Base-by-base conservation (phyloP, 1,140 invertebrate species). In the Pogonus chalceus region DNA sequence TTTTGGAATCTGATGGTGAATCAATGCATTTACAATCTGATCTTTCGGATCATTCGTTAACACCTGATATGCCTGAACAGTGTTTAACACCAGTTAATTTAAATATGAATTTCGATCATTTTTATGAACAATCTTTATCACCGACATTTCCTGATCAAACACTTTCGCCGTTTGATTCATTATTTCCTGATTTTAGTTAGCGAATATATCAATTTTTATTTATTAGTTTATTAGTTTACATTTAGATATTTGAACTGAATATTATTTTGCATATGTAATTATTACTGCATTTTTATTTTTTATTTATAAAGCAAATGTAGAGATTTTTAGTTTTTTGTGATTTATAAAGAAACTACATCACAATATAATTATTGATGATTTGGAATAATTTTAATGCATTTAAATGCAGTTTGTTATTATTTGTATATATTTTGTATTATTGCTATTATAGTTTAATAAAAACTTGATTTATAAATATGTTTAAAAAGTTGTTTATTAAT, bases 1-100 rank as follows among this genome's bases (percentile, higher is more conserved):
- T 69, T 4, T 51, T 67, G 54, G 65, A 67, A 53, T 67, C 65
- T 18, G 67, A 69, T 54, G 65, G 67, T 54, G 67, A 69, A 59
- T 66, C 64, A 21, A 46, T 67, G 52, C 65, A 63, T 21, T 39
- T 69, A 23, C 37, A 43, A 12, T 43, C 37, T 9, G 37, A 43
- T 43, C 18, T 43, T 4, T 71, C 69, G 2, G 70, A 72, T 55
- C 65, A 69, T 55, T 67, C 58, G 53, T 14, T 65, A 63, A 9
- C 51, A 65, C 21, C 50, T 68, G 37, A 43, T 43, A 43, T 43
- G 18, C 52, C 55, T 20, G 67, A 69, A 54, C 63, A 69, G 49
- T 69, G 64, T 2, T 47, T 67, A 9, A 65, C 65, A 7, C 62
- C 65, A 9, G 58, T 59, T n/a, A 65, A 69, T 57, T 64, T 69